Base-by-base conservation (phyloP, 2,888 invertebrate genomes). In the Myopa tessellatipennis region DNA sequence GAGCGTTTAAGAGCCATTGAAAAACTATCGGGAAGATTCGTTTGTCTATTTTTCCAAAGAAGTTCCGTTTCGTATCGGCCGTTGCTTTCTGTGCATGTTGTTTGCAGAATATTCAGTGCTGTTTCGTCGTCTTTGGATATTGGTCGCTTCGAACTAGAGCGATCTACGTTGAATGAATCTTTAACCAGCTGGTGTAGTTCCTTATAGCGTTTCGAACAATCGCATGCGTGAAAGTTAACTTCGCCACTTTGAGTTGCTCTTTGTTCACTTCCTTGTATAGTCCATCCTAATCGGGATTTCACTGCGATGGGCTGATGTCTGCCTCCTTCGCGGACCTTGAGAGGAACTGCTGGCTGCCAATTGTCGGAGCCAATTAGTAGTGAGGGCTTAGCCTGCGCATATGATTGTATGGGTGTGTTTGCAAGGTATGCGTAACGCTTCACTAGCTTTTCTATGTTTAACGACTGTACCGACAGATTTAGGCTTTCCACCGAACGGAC, bases 121-220 rank as follows among this genome's bases (percentile, higher is more conserved):
- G 61, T 50, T 6, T 75, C 69, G 7, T 77, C 76, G 0, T 76
- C 74, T 55, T 14, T 0, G 0, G 80, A 77, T 14, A 55, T 16
- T 10, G 78, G 34, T n/a, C 60, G 69, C 4, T 7, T 75, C 34
- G 70, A 12, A 36, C 52, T 36, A 4, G 38, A 12, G n/a, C 61
- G 4, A 63, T 78, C 80, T 6, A 77, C 1, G 12, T 36, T 52
- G n/a, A 79, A 78, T 10, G n/a, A 70, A 26, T 78, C 60, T 74
- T 74, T 79, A n/a, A 80, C 77, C 8, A 52, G 60, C 34, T 80
- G 69, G n/a, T 79, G 77, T 6, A 80, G 74, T 36, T 77, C 70
- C 7, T 75, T 58, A 36, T 78, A 74, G 16, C 52, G 34, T 67
- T 70, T 55, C 58, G 67, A 76, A 16, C 79, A 79, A n/a, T 80